phyloP scores from a whole-genome alignment of 2,113 vertebrate genomes.

The Solenodon paradoxus region DNA sequence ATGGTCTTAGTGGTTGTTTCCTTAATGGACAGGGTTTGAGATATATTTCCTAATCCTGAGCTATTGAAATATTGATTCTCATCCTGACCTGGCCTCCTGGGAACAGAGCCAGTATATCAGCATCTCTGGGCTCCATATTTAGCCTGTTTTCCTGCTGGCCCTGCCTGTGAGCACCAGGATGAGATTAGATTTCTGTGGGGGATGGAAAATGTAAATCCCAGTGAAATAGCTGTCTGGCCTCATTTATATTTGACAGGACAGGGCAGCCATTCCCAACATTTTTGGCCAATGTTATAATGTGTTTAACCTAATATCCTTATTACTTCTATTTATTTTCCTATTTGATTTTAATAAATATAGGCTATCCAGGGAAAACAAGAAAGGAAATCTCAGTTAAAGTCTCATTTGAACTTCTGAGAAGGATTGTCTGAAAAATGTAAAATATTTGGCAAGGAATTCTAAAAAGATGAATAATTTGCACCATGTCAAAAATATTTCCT shows the following conservation, averaged over 20 bases:
- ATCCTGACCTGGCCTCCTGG: slow-evolving; percentile 58
- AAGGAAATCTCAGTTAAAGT: background rate
- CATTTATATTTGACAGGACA: slow-evolving; percentile 41
- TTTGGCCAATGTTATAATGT: background rate
- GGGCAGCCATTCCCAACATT: slow-evolving; percentile 45
- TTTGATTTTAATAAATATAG: slow-evolving; percentile 42
- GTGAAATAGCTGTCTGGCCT: slow-evolving; percentile 39
- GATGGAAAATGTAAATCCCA: slow-evolving; percentile 34
- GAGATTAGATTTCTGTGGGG: slow-evolving; percentile 63
- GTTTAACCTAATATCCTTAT: slow-evolving; percentile 14
- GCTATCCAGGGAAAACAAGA: background rate
- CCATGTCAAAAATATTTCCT: background rate
- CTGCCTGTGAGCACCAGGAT: slow-evolving; percentile 20
- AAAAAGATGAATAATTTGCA: background rate
- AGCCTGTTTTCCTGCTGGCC: slow-evolving; percentile 27
- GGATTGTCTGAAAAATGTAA: background rate
- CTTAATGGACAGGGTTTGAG: slow-evolving; percentile 36
- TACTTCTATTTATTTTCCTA: slow-evolving; percentile 42
- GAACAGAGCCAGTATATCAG: slow-evolving; percentile 1
- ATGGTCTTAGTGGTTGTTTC: slow-evolving; percentile 43
- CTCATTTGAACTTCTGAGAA: background rate
- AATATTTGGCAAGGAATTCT: background rate
- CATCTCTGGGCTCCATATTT: background rate
- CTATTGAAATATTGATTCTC: slow-evolving; percentile 65
- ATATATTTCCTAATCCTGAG: slow-evolving; percentile 21